Evolutionary conservation across 2,797 vertebrate genomes (phyloP).

Genomic region (Ctenopoma multispine): DNA sequence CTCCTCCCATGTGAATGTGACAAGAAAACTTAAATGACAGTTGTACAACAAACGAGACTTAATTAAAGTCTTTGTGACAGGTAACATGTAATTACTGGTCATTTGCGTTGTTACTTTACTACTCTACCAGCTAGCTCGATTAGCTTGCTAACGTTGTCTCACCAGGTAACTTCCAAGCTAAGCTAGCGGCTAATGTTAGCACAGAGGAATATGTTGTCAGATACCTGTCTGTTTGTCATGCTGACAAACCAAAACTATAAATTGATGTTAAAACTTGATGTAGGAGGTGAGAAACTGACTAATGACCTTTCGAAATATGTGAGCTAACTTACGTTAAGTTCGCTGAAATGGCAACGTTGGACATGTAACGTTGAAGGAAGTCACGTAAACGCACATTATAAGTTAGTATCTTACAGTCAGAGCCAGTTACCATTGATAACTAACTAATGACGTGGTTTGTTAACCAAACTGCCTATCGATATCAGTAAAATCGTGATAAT

Average conservation of each 20-base stretch:
- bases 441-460: no score
- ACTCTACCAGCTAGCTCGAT: slow-evolving; percentile 38
- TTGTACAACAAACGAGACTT: slow-evolving; percentile 16
- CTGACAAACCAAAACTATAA: not conserved
- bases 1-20: slow-evolving; percentile 1
- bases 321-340: not conserved
- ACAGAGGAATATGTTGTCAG: not conserved
- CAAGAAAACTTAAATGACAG: slow-evolving; percentile 62
- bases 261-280: not conserved
- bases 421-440: no score
- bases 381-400: not conserved
- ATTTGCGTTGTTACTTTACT: slow-evolving; percentile 11
- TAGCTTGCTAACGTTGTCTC: slow-evolving; percentile 35
- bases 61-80: slow-evolving; percentile 58
- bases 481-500: no score
- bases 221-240: no score
- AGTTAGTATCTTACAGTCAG: no score
- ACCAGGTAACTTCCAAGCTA: slow-evolving; percentile 40
- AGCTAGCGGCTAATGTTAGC: slow-evolving; percentile 50
- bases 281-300: rapidly evolving
- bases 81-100: slow-evolving; percentile 33
- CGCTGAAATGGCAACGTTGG: not conserved
- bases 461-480: not conserved
- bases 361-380: not conserved
- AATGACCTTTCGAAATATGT: not conserved